Evolutionary conservation across 1,140 invertebrate species (phyloP), one percentile per base, ranked within the genome.

Genomic region (Danaus melanippus): DNA sequence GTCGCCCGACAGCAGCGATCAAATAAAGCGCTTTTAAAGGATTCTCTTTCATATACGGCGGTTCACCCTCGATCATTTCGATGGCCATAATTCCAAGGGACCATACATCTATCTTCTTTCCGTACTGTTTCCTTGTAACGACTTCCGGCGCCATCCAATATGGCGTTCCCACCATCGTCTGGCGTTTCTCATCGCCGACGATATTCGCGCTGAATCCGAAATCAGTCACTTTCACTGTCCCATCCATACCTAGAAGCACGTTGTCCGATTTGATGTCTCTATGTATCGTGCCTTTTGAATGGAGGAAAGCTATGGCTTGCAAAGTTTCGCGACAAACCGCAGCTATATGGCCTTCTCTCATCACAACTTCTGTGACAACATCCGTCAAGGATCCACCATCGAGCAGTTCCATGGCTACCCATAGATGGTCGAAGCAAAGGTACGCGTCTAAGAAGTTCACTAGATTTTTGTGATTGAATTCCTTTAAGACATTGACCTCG

Each of bases 51-150:
- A 98, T 89, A 84, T 98, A 98, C 0, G 97, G 97, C 8, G 98
- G 98, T 80, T 99, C 96, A 0, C 97, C 97, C 76, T 98, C 96
- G 42, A 99, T 95, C 97, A 99, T 99, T 88, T 99, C 98, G 64
- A 98, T 97, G 1, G 96, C 96, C 97, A 99, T 98, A 47, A 99
- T 99, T 10, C 97, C 97, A 21, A 97, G 86, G 0, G 94, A 96
- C 97, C 97, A 99, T 39, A 98, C 96, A 79, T 99, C 97, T 0
- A 99, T 96, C 81, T 97, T 98, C 59, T 94, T 94, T 6, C 94
- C 94, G 65, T 95, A 95, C 53, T 94, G 92, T 66, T 95, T 94
- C 50, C 93, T 89, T 0, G 93, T 95, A 0, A 95, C 94, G 9
- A 99, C 97, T 79, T 97, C 96, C 0, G 96, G 96, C 0, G 95